Conservation (phyloP, 2,888 invertebrate species). For the Acanthococcus lagerstroemiae region DNA sequence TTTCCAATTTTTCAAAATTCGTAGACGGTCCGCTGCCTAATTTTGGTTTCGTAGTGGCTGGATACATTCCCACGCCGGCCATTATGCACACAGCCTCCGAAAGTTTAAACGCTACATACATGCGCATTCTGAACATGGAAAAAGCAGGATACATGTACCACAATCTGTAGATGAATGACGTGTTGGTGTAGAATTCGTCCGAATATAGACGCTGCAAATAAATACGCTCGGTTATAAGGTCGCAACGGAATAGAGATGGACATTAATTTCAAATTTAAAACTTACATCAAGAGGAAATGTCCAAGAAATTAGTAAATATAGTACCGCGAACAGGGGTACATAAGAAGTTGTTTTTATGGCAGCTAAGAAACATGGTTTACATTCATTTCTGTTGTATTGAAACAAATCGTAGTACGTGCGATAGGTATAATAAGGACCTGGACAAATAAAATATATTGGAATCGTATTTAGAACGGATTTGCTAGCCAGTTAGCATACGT, state of each 20-base stretch:
- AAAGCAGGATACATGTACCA: conserved; percentile 81
- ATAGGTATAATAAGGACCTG: conserved; percentile 90
- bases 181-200: conserved; percentile 61
- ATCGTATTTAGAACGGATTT: conserved; percentile 15
- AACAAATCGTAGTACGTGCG: conserved; percentile 75
- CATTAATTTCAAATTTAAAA: too few species aligned
- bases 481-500: too few species aligned
- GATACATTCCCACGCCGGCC: conserved; percentile 87
- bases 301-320: conserved; percentile 56
- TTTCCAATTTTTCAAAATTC: conserved; percentile 52
- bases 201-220: conserved; percentile 64
- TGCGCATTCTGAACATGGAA: conserved; percentile 75
- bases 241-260: too few species aligned
- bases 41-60: conserved; percentile 56
- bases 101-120: conserved; percentile 79
- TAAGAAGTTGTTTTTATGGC: conserved; percentile 50
- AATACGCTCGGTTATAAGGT: too few species aligned
- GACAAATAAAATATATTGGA: conserved; percentile 35
- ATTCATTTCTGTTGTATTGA: conserved; percentile 50
- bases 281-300: conserved; percentile 67
- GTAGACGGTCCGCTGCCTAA: conserved; percentile 77
- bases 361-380: conserved; percentile 36
- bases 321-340: conserved; percentile 54
- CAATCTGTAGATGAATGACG: conserved; percentile 65
- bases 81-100: conserved; percentile 89